Percentiles rank a stretch among this genome's conserved stretches.
Conservation (phyloP, 2,113 vertebrate genomes). For the Odontesthes bonariensis region DNA sequence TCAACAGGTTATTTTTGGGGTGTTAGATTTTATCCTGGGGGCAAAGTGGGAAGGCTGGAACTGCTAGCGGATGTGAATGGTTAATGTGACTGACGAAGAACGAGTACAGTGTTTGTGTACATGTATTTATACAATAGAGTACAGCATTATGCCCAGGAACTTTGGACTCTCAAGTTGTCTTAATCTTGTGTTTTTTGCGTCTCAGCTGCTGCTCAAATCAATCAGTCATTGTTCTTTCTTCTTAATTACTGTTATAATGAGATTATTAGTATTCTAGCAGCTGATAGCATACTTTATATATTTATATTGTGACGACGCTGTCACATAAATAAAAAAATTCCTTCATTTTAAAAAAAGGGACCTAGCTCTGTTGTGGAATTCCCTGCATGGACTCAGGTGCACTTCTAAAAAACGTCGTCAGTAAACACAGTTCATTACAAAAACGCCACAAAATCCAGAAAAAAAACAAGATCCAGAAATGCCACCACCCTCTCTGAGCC, state of each 20-base stretch:
- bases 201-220: not conserved
- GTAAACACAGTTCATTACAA: too few relatives aligned
- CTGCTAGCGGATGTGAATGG: constrained; percentile 73
- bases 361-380: not conserved
- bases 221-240: not conserved
- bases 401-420: too few relatives aligned
- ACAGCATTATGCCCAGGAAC: constrained; percentile 53
- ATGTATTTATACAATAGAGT: constrained; percentile 22
- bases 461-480: too few relatives aligned
- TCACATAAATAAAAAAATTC: too few relatives aligned
- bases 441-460: too few relatives aligned
- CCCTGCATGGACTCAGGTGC: too few relatives aligned
- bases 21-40: constrained; percentile 71
- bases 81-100: constrained; percentile 72
- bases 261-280: not conserved
- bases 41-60: constrained; percentile 28
- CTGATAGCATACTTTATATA: too few relatives aligned
- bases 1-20: constrained; percentile 74
- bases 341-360: too few relatives aligned
- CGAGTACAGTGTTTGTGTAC: constrained; percentile 22
- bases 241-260: not conserved
- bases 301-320: too few relatives aligned
- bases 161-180: constrained; percentile 38
- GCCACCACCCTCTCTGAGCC: too few relatives aligned
- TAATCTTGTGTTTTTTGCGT: constrained; percentile 38